Evolutionary conservation across 2,113 vertebrate genomes (phyloP), one percentile per base, ranked within the genome.

Genomic region (Leucosticte australis): DNA sequence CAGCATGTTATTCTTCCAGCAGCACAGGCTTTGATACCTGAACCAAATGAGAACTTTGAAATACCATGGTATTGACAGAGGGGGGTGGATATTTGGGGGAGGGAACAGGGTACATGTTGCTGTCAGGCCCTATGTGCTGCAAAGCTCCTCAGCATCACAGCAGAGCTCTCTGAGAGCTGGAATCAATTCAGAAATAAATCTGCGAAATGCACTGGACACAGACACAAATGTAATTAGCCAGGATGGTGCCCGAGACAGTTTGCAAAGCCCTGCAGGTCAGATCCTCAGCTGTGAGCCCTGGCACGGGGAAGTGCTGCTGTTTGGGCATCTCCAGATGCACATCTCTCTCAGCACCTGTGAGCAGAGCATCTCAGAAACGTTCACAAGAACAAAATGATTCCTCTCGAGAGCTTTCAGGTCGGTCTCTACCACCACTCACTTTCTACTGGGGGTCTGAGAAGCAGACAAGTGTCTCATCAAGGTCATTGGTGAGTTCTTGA

Each of bases 241-340:
- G 89, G 62, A 50, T 0, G 7, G 56, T 63, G 71, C 89, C 67
- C 2, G 4, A 73, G 92, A 52, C 20, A 15, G 63, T 75, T 64
- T 78, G 73, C 64, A 92, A 86, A 80, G 30, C 42, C 67, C 59
- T 69, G 68, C 86, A 80, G 85, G 83, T 93, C 71, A 81, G 14
- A 71, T 47, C 41, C 68, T 86, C 80, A 90, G 80, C 89, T 92
- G 83, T 33, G 76, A 89, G 60, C 57, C 79, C 90, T 78, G 94
- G 86, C 93, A 41, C 0, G 0, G 7, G n/a, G 17, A 46, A 77
- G n/a, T 39, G 21, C 52, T 71, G 78, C 60, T 4, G 4, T 16
- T 35, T 23, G 33, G 30, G 10, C 88, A 77, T 28, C 49, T 63
- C 47, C 64, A 80, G 52, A 30, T 53, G 53, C 60, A 67, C 63